These are phyloP conservation scores for Phenganax marumi DNA, from an alignment of 92 coral and sea anemone genomes.

Conservation along the genomic window DNA sequence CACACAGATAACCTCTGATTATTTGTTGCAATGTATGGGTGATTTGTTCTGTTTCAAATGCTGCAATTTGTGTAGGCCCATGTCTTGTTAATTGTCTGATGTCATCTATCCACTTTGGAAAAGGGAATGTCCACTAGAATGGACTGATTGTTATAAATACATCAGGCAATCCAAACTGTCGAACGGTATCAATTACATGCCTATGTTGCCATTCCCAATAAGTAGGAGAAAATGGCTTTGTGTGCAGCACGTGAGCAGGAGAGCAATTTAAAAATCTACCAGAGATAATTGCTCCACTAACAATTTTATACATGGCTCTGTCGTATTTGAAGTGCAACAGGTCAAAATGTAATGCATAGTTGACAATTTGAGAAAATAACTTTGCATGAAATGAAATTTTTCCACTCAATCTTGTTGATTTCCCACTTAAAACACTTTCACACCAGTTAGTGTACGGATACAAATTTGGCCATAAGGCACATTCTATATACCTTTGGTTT, in stretches of 20 bases:
- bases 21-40: conserved; percentile 27
- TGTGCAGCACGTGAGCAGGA: conserved; percentile 1
- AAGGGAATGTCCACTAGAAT: neutral
- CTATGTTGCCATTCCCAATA: conserved; percentile 33
- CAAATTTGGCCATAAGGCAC: conserved; percentile 9
- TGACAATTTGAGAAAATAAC: neutral
- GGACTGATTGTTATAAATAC: neutral
- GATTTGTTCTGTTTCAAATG: neutral
- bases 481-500: neutral
- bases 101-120: neutral
- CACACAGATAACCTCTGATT: conserved; percentile 38
- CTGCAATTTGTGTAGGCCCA: conserved; percentile 7
- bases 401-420: neutral
- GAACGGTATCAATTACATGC: neutral
- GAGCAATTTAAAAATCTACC: neutral
- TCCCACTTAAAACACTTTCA: conserved; percentile 2
- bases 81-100: neutral
- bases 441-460: conserved; percentile 32
- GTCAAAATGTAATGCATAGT: neutral
- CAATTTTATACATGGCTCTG: too few species aligned
- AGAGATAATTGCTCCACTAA: neutral
- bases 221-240: conserved; percentile 9
- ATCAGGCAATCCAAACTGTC: neutral
- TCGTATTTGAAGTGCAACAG: neutral
- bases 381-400: neutral